These are phyloP conservation scores for Echinarachnius parma DNA, from an alignment of 53 echinoderm and acorn worm genomes.

Conservation along the genomic window DNA sequence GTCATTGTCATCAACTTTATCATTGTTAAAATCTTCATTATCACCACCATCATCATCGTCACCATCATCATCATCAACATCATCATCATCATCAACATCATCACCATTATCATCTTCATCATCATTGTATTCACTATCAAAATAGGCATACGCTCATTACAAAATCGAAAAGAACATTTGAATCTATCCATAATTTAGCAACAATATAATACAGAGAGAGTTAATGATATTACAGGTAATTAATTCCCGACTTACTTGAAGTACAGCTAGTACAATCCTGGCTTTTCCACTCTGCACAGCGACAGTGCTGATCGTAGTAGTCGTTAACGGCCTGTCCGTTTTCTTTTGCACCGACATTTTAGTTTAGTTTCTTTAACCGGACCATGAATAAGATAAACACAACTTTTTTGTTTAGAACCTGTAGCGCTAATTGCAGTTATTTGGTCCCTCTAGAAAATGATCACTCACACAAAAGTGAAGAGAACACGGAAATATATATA, in stretches of 20 bases:
- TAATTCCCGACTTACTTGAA: constrained; percentile 77
- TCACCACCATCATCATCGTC: neutral
- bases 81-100: constrained; percentile 3
- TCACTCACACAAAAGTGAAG: neutral
- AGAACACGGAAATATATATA: constrained; percentile 21
- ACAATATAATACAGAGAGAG: neutral
- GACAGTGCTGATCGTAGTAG: constrained; percentile 93
- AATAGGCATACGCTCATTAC: too few species aligned
- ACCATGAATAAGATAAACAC: too few species aligned
- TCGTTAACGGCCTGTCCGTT: constrained; percentile 7
- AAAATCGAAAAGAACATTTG: neutral
- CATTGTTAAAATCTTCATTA: neutral
- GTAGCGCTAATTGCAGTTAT: constrained; percentile 20
- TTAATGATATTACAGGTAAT: neutral
- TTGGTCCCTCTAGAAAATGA: constrained; percentile 17
- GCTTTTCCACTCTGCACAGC: constrained; percentile 92
- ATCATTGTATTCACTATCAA: too few species aligned
- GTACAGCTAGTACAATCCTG: constrained; percentile 83
- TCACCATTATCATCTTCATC: neutral
- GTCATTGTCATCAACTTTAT: too few species aligned
- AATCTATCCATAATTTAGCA: neutral
- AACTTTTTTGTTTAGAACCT: constrained; percentile 22
- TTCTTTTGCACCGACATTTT: constrained; percentile 15
- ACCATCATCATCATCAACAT: constrained; percentile 1
- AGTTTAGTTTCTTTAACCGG: constrained; percentile 3